These are phyloP conservation scores for Beris chalybata DNA, from an alignment of 2,888 invertebrate species.

Conservation along the genomic window DNA sequence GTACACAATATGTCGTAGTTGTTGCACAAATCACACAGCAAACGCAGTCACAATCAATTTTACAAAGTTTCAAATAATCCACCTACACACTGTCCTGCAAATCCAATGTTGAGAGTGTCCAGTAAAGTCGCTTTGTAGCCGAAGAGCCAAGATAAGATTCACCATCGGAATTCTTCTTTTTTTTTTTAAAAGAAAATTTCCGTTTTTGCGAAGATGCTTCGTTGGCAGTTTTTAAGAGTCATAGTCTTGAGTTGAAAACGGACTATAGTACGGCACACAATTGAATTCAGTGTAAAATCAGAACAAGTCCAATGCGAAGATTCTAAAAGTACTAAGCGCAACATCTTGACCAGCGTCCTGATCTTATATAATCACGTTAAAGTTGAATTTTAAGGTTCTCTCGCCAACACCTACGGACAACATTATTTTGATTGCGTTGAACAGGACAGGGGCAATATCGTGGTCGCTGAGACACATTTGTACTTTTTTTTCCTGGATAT, in stretches of 20 bases:
- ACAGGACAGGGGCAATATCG: neutral
- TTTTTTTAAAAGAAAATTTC: too few species aligned
- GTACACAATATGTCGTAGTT: too few species aligned
- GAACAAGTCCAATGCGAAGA: constrained; percentile 8
- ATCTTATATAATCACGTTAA: constrained; percentile 34
- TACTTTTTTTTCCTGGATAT: constrained; percentile 8
- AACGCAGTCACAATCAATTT: constrained; percentile 5
- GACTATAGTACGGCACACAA: constrained; percentile 10
- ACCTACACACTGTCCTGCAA: constrained; percentile 10
- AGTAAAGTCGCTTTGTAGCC: constrained; percentile 19
- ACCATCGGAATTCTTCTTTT: constrained; percentile 1
- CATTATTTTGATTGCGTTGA: constrained; percentile 35
- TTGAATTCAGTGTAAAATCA: constrained; percentile 17
- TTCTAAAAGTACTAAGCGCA: neutral
- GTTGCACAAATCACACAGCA: too few species aligned
- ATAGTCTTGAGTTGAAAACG: neutral
- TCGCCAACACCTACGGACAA: constrained; percentile 38
- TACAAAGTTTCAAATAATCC: constrained; percentile 13
- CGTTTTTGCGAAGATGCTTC: too few species aligned
- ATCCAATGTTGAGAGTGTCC: constrained; percentile 12
- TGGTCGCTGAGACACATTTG: constrained; percentile 2
- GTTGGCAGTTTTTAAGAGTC: neutral
- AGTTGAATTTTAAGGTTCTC: constrained; percentile 34
- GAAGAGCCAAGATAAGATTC: constrained; percentile 22
- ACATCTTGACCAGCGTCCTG: constrained; percentile 2